These are phyloP conservation scores for Fulica atra DNA, from an alignment of 2,113 vertebrate genomes.

Conservation along the genomic window DNA sequence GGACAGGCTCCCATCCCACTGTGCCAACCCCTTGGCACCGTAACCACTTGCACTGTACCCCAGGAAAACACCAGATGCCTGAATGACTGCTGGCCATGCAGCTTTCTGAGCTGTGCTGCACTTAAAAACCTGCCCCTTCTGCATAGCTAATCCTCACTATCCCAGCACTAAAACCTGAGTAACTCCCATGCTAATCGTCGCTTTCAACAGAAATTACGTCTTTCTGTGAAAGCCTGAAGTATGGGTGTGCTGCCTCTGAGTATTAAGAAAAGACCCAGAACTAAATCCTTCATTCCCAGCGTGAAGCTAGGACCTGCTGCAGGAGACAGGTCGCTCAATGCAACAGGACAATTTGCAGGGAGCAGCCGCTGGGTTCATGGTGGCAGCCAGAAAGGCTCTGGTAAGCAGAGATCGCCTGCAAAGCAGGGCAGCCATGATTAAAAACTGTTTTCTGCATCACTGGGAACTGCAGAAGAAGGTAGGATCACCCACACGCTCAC, in stretches of 20 bases:
- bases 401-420: background rate
- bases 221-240: conserved; percentile 31
- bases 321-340: background rate
- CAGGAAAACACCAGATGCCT: background rate
- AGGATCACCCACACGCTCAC: background rate
- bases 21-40: rapidly evolving
- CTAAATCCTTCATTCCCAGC: background rate
- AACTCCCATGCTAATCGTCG: background rate
- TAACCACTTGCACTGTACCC: background rate
- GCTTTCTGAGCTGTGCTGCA: background rate
- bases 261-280: background rate
- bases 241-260: background rate
- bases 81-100: background rate
- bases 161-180: background rate
- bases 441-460: conserved; percentile 1
- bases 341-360: background rate
- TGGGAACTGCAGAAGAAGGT: background rate
- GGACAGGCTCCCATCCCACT: background rate
- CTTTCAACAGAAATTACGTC: background rate
- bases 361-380: background rate
- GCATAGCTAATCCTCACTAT: background rate
- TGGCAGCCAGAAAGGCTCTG: background rate
- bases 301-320: background rate
- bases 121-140: background rate
- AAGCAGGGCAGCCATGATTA: background rate